A percentile compares a stretch with the other conserved stretches of the same genome.
phyloP scores from a whole-genome alignment of 2,113 vertebrate genomes.

The Myiozetetes cayanensis region DNA sequence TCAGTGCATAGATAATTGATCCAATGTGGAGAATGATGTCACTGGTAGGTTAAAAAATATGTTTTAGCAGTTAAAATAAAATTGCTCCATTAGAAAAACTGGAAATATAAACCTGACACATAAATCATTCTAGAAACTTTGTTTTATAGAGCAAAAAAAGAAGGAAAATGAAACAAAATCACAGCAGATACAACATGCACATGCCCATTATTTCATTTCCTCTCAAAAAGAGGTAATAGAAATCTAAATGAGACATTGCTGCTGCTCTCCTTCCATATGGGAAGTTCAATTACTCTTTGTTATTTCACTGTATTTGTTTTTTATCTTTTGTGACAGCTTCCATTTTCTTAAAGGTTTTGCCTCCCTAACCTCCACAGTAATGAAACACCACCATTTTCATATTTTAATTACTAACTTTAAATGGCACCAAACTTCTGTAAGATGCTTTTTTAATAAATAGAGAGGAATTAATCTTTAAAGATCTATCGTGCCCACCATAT shows the following conservation, averaged over 20 bases:
- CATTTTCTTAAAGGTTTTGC: neutral
- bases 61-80: constrained; percentile 64
- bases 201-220: constrained; percentile 21
- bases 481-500: neutral
- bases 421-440: neutral
- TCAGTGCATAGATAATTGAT: constrained; percentile 70
- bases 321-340: neutral
- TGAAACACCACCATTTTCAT: neutral
- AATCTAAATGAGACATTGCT: neutral
- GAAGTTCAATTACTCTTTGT: neutral
- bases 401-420: neutral
- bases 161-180: constrained; percentile 20
- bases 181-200: constrained; percentile 16
- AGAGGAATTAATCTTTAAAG: neutral
- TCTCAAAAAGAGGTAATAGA: constrained; percentile 14
- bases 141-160: constrained; percentile 56
- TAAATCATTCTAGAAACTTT: constrained; percentile 51
- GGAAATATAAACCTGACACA: constrained; percentile 42
- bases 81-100: constrained; percentile 44
- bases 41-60: constrained; percentile 56
- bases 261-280: neutral
- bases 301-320: neutral
- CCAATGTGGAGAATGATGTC: constrained; percentile 58
- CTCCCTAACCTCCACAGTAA: neutral
- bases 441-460: neutral